Conservation (phyloP, 2,113 vertebrate species). For the Alethe castanea region DNA sequence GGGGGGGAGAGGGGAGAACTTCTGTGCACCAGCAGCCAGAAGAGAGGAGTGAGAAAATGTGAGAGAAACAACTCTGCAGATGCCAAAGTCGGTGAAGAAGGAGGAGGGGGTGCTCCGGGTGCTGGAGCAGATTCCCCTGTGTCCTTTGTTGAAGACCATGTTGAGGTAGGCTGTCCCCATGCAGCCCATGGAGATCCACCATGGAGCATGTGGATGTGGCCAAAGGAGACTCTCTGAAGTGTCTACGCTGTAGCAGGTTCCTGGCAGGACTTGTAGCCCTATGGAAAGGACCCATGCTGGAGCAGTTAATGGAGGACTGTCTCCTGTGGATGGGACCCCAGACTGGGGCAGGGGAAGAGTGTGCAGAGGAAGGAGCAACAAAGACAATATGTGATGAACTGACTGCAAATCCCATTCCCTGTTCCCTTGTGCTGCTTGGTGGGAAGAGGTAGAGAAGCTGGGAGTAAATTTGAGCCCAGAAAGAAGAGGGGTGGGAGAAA, state of each 20-base stretch:
- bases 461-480: neutral
- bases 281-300: neutral
- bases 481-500: neutral
- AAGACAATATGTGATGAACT: neutral
- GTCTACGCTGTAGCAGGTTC: neutral
- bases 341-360: neutral
- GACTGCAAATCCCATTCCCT: neutral
- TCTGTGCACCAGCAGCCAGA: neutral
- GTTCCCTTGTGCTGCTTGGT: neutral
- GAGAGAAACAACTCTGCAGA: neutral
- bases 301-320: neutral
- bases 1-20: too few species aligned
- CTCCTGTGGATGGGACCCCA: neutral
- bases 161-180: neutral
- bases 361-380: neutral
- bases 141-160: neutral
- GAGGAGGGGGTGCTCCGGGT: neutral
- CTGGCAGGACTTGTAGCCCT: neutral
- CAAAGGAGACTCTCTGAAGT: neutral
- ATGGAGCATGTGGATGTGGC: neutral
- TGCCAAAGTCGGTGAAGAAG: neutral
- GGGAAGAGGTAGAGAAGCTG: neutral
- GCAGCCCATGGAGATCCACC: neutral
- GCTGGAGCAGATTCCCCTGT: neutral
- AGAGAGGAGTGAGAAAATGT: neutral